phyloP scores from a whole-genome alignment of 1,140 invertebrate genomes.

The Drusus annulatus region DNA sequence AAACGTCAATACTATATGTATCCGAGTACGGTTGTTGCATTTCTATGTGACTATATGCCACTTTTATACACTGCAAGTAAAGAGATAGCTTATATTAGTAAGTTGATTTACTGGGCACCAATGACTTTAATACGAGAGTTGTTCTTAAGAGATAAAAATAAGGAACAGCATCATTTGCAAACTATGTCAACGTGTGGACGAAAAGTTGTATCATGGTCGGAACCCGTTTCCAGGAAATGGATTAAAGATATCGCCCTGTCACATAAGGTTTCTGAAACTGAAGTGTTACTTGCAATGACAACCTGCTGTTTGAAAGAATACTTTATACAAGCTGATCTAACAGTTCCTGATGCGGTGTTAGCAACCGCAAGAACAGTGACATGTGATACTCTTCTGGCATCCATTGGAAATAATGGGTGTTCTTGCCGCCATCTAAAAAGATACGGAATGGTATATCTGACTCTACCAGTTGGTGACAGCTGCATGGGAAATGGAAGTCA shows the following conservation, averaged over 20 bases:
- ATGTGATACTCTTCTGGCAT: constrained; percentile 68
- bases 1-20: constrained; percentile 65
- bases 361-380: constrained; percentile 72
- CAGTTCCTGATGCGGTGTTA: constrained; percentile 71
- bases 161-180: constrained; percentile 74
- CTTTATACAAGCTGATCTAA: constrained; percentile 71
- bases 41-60: constrained; percentile 73
- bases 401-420: constrained; percentile 70
- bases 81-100: constrained; percentile 73
- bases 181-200: constrained; percentile 81
- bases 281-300: constrained; percentile 77
- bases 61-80: constrained; percentile 71
- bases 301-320: constrained; percentile 77
- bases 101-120: constrained; percentile 73
- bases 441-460: constrained; percentile 74
- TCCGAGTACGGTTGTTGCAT: constrained; percentile 65
- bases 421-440: constrained; percentile 67
- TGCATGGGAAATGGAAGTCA: constrained; percentile 64
- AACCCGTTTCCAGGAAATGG: constrained; percentile 71
- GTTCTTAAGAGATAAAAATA: constrained; percentile 65
- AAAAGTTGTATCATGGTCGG: constrained; percentile 85
- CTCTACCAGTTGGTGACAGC: constrained; percentile 71
- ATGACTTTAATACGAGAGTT: constrained; percentile 75
- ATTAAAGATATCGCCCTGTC: constrained; percentile 73
- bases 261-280: constrained; percentile 77